Base-by-base conservation (phyloP, 2,888 invertebrate species). In the Boloria euphrosyne region DNA sequence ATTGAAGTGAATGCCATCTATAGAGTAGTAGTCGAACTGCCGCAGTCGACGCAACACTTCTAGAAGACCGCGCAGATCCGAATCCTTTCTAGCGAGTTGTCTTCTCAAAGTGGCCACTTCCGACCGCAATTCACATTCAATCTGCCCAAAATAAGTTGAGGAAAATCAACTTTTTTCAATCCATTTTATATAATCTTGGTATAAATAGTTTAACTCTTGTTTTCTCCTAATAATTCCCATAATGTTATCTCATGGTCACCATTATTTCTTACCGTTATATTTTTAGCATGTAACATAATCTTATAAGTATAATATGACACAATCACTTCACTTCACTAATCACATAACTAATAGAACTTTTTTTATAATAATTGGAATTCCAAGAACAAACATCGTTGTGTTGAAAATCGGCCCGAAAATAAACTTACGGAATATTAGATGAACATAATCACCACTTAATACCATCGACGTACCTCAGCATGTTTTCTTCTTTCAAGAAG, bases 1-100 rank as follows among this genome's bases (percentile, higher is more conserved):
- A 72, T 85, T 90, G 80, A 94, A 94, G 75, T 87, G 88, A 71
- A 94, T 92, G 17, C 90, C 93, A 46, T 93, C 86, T 1, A 93
- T 83, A 65, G 88, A 85, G 89, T 93, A 92, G 79, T 80, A 77
- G 79, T 93, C 93, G 71, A 87, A 86, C 73, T 89, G 89, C 0
- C 91, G 78, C 49, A 93, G 89, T 4, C 93, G 81, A 13, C 93
- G 86, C 76, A 94, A 84, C 72, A 93, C 85, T 78, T 94, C 92
- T 57, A 94, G 77, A 64, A 94, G 85, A 13, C 92, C 92, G 52
- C 88, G 87, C 66, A 93, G 83, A 80, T 94, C 94, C 0, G 87
- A 85, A 77, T 92, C 88, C 73, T 93, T 88, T 72, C 86, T 87
- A 68, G 85, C 82, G 66, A 93, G 82, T 53, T 86, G 90, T 52